Evolutionary conservation across 2,113 vertebrate species (phyloP), one percentile per base, ranked within the genome.

Genomic region (Gobiocypris rarus): DNA sequence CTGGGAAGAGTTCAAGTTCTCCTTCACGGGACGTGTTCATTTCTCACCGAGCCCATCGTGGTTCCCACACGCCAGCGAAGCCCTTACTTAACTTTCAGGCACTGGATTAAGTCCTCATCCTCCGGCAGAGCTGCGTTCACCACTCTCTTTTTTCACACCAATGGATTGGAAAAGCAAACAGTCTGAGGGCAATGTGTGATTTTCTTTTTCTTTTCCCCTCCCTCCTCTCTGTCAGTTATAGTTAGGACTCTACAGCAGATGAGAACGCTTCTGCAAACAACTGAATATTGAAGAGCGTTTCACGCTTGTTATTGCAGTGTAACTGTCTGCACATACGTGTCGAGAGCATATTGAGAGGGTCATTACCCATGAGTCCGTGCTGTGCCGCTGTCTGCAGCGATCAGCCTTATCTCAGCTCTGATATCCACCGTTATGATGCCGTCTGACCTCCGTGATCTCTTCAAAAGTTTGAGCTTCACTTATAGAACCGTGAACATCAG

Each of bases 251-350:
- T 38, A 38, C 15, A 43, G 56, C 43, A 80, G 63, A 83, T 54
- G 56, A 69, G 81, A 56, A 45, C 9, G 59, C 82, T 84, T 89
- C 48, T 24, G 82, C 85, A 89, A 91, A 91, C 70, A 85, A 9
- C n/a, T 41, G 54, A 58, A 86, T 87, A 87, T 90, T 65, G 77
- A 75, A 48, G 77, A 83, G 81, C 74, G 10, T 82, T 50, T 48
- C 61, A 19, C 24, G 5, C 50, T 80, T 38, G 61, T 85, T 87
- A 83, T 87, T 85, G 24, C 58, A 75, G 58, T 67, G 43, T 79
- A 45, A 41, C 69, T 52, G 48, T 79, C 83, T 79, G 65, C 65
- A 82, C 56, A 63, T 73, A 86, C 71, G 9, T 78, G 31, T 17
- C 28, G 43, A 79, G 50, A 83, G 65, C 75, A 79, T 83, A 83